phyloP scores from a whole-genome alignment of 2,888 invertebrate species.

The Gymnosoma rotundatum region DNA sequence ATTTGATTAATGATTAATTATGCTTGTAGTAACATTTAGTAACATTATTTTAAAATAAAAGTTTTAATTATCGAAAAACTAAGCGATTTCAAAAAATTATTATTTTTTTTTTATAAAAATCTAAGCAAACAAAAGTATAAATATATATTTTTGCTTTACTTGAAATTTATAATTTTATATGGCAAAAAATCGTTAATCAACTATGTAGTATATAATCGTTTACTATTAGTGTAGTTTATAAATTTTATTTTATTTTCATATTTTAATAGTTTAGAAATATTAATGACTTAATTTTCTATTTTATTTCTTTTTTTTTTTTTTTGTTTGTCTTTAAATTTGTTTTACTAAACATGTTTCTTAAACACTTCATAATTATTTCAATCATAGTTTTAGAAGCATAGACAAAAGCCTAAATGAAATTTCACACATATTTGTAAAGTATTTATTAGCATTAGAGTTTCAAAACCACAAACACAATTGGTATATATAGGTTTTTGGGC shows the following conservation, averaged over 20 bases:
- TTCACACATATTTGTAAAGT: background rate
- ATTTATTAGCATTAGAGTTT: background rate
- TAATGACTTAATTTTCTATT: slow-evolving; percentile 40
- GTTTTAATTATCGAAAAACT: slow-evolving; percentile 31
- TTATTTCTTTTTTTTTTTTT: slow-evolving; percentile 23
- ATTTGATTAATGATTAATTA: slow-evolving; percentile 57
- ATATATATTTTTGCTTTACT: slow-evolving; percentile 10
- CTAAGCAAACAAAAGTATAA: slow-evolving; percentile 50
- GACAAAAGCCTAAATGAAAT: slow-evolving; percentile 10
- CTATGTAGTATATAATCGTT: slow-evolving; percentile 14
- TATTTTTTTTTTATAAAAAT: slow-evolving; percentile 8
- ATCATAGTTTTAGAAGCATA: slow-evolving; percentile 29
- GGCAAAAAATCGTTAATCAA: slow-evolving; percentile 42
- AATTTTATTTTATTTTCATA: slow-evolving; percentile 56
- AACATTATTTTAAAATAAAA: slow-evolving; percentile 60
- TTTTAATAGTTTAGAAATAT: slow-evolving; percentile 49
- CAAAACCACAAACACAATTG: no score
- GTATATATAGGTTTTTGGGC: no score
- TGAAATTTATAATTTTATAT: slow-evolving; percentile 33
- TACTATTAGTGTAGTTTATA: slow-evolving; percentile 45
- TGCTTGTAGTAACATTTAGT: slow-evolving; percentile 65
- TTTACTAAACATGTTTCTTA: slow-evolving; percentile 55
- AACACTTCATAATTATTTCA: slow-evolving; percentile 65
- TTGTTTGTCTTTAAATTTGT: slow-evolving; percentile 26
- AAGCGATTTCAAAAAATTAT: slow-evolving; percentile 24